phyloP scores from a whole-genome alignment of 2,113 vertebrate species.

The Urocynchramus pylzowi region DNA sequence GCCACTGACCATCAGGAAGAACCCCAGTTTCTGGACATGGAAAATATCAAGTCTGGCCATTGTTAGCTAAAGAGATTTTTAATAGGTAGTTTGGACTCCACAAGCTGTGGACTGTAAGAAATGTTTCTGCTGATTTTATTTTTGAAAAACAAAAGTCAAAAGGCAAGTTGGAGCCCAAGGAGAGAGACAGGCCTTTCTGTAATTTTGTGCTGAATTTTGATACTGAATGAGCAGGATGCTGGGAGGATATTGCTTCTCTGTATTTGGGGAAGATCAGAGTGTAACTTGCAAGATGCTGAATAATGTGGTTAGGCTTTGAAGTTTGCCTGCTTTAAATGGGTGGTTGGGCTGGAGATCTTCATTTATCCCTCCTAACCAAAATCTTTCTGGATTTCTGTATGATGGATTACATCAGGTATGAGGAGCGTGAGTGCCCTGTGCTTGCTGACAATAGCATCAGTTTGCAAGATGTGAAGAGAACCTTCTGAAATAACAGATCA shows the following conservation, averaged over 20 bases:
- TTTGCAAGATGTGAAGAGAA: neutral
- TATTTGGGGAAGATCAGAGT: neutral
- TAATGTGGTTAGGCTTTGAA: neutral
- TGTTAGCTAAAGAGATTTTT: neutral
- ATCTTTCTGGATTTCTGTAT: neutral
- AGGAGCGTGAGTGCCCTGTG: fast-evolving
- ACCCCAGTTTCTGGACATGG: fast-evolving
- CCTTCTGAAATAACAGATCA: neutral
- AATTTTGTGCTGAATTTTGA: neutral
- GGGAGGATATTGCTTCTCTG: neutral
- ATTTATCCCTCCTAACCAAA: neutral
- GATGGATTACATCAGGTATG: neutral
- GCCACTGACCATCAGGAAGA: neutral
- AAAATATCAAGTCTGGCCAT: neutral
- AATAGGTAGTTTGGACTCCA: neutral
- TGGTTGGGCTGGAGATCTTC: neutral
- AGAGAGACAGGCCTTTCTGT: neutral
- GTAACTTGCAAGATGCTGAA: neutral
- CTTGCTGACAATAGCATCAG: neutral
- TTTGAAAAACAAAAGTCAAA: neutral
- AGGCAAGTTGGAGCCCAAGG: neutral
- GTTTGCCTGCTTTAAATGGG: neutral
- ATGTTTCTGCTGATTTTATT: neutral
- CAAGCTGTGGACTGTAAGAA: neutral
- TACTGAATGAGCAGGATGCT: neutral